Percentiles rank a stretch among this genome's conserved stretches.
phyloP scores from a whole-genome alignment of 2,113 vertebrate genomes.

The Oncorhynchus keta region DNA sequence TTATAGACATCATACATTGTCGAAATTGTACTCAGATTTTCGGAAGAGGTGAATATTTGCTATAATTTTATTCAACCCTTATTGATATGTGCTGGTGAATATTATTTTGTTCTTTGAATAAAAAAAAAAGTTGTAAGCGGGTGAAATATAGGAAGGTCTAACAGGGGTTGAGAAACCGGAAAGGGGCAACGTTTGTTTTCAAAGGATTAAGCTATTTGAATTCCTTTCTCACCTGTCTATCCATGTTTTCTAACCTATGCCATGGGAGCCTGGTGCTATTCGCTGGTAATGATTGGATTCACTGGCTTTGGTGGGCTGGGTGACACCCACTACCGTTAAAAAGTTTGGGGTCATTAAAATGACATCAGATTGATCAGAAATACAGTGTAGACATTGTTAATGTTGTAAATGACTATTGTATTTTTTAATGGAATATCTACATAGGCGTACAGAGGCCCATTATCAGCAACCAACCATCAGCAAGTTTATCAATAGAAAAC shows the following conservation, averaged over 20 bases:
- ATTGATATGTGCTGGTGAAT: background rate
- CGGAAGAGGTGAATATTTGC: background rate
- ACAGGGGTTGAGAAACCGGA: background rate
- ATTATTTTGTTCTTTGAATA: background rate
- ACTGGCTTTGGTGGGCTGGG: constrained; percentile 53
- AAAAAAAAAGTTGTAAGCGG: background rate
- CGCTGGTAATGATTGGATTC: constrained; percentile 72
- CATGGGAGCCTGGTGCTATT: constrained; percentile 30
- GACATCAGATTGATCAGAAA: too few relatives aligned
- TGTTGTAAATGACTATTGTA: too few relatives aligned
- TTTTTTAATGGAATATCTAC: too few relatives aligned
- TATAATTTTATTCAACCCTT: background rate
- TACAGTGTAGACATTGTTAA: too few relatives aligned
- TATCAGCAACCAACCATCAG: too few relatives aligned
- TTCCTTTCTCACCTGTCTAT: background rate
- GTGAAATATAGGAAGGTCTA: background rate
- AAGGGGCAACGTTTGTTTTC: background rate
- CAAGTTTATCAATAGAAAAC: too few relatives aligned
- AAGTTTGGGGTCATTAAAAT: too few relatives aligned
- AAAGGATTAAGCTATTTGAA: background rate
- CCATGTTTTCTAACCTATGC: constrained; percentile 54
- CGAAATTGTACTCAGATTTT: background rate
- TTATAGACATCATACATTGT: constrained; percentile 17
- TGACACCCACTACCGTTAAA: constrained; percentile 50
- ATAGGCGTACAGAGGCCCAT: too few relatives aligned